Conservation (phyloP, 1,140 invertebrate genomes). For the Scylla paramamosain region DNA sequence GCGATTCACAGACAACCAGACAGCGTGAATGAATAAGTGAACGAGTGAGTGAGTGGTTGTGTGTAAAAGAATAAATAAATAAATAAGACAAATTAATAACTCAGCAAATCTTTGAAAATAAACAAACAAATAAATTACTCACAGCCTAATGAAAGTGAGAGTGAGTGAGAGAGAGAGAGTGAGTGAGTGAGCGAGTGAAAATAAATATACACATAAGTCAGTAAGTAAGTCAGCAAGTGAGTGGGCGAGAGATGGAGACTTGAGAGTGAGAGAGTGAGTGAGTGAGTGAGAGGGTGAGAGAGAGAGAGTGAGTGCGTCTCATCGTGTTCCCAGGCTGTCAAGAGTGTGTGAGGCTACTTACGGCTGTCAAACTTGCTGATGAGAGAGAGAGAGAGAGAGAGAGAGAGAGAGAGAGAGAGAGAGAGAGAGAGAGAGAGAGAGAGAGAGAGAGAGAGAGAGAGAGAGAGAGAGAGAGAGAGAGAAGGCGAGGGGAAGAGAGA, state of each 20-base stretch:
- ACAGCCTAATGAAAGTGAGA: conserved; percentile 19
- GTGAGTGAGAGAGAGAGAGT: conserved; percentile 57
- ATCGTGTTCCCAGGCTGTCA: not conserved
- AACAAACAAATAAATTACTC: too few relatives aligned
- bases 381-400: not conserved
- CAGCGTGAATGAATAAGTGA: not conserved
- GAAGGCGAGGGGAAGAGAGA: not conserved
- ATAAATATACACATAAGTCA: too few relatives aligned
- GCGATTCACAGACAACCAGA: too few relatives aligned
- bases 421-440: not conserved
- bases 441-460: not conserved
- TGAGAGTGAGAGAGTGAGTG: too few relatives aligned
- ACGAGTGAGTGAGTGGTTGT: conserved; percentile 22
- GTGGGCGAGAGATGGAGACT: too few relatives aligned
- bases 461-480: not conserved
- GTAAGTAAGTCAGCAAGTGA: too few relatives aligned
- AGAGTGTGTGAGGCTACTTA: not conserved
- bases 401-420: conserved; percentile 46
- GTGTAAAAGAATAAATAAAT: not conserved
- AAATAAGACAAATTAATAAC: not conserved
- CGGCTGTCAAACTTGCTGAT: not conserved
- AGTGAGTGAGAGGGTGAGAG: not conserved
- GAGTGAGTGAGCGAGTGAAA: not conserved
- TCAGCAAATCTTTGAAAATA: too few relatives aligned
- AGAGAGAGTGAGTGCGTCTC: not conserved